Base-by-base conservation (phyloP, 2,113 vertebrate species). In the Pitta sordida region DNA sequence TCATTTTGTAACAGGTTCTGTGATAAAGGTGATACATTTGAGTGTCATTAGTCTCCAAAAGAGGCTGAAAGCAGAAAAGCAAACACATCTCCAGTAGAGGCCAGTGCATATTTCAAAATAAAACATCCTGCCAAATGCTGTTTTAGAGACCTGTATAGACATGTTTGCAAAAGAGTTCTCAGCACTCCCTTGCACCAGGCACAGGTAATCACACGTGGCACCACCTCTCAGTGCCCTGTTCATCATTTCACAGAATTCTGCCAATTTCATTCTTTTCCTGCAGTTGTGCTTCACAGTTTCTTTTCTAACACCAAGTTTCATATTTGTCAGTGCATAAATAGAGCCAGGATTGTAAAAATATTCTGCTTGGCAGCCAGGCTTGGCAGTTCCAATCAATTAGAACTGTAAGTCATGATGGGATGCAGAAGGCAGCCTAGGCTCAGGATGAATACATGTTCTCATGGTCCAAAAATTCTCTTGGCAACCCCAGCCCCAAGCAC, bases 311-410 rank as follows among this genome's bases (percentile, higher is more conserved):
- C 73, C 0, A 13, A 81, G 53, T 93, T 93, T 91, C 84, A 49
- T 51, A 88, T 92, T 95, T 95, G 71, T 96, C 90, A 88, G 68
- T 68, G 63, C 51, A 95, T 90, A 95, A 96, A 96, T 94, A 91
- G 82, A 86, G 90, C 58, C 3, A 18, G 51, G 75, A 93, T 39
- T 96, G 82, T 94, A 91, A 95, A 94, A 97, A 97, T 96, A 96
- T 95, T 96, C 96, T 82, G 60, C 65, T 97, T 96, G 95, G 93
- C 96, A 94, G 94, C 49, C 2, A 3, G 55, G 48, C 86, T 96
- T 96, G 96, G 94, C 96, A 93, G 91, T 96, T 96, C 93, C 91
- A 83, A 88, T 79, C 91, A 95, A 96, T 96, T 96, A 97, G 69
- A 80, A 79, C 84, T 80, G 86, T 92, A 97, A 96, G 93, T 96